Conservation (phyloP, 1,140 invertebrate genomes). For the Drosophila quadrilineata region DNA sequence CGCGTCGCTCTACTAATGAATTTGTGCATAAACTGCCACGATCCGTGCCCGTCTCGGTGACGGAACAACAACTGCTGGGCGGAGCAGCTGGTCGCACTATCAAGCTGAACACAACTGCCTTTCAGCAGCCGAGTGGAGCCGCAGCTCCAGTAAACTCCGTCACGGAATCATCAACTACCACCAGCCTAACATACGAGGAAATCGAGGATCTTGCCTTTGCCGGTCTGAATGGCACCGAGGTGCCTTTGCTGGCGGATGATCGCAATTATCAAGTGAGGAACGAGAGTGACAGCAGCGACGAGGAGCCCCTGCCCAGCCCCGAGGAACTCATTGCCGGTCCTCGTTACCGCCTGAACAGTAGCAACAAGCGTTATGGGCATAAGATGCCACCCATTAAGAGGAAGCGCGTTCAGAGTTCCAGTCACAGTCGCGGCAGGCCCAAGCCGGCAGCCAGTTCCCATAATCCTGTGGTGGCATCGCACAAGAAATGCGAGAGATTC, state of each 20-base stretch:
- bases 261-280: conserved; percentile 32
- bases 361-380: conserved; percentile 39
- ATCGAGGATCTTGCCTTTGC: conserved; percentile 72
- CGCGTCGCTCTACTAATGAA: conserved; percentile 51
- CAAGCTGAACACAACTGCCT: conserved; percentile 64
- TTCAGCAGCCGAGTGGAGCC: conserved; percentile 48
- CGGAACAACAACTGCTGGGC: conserved; percentile 57
- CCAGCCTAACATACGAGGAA: conserved; percentile 51
- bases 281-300: conserved; percentile 22
- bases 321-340: conserved; percentile 75
- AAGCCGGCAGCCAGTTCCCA: conserved; percentile 59
- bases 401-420: conserved; percentile 42
- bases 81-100: conserved; percentile 59
- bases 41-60: conserved; percentile 61
- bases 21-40: conserved; percentile 72
- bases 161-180: background rate
- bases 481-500: conserved; percentile 86
- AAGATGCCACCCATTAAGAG: conserved; percentile 56
- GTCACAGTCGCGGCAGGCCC: conserved; percentile 36
- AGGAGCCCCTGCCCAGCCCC: conserved; percentile 66
- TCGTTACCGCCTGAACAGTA: conserved; percentile 54
- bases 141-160: background rate
- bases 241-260: conserved; percentile 40
- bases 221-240: conserved; percentile 66
- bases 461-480: conserved; percentile 39